Base-by-base conservation (phyloP, 2,888 invertebrate genomes). In the Argyra leucocephala region DNA sequence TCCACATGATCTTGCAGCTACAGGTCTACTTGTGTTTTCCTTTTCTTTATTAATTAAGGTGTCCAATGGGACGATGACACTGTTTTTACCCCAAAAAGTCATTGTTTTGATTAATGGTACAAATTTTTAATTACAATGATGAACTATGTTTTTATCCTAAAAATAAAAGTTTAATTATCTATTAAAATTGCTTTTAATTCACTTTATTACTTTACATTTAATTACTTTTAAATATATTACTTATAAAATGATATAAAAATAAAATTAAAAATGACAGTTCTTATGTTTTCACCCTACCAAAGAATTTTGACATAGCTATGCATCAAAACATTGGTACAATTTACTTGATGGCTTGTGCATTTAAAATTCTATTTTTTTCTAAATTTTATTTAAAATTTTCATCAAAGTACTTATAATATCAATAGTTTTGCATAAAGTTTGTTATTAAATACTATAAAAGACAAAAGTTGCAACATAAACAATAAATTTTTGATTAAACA, bases 1-100 rank as follows among this genome's bases (percentile, higher is more conserved):
- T 69, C 93, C 94, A 71, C 93, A 90, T 36, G 93, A 93, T 71
- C 92, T 88, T 64, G 93, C 90, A 65, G 93, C 93, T 64, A 91
- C 88, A 10, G 93, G 93, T 73, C 90, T 88, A 78, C 92, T 93
- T 76, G 88, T 90, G 78, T 91, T 91, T 75, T 88, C 88, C 70
- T 80, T 80, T 77, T 90, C 85, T 74, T 85, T 83, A 57, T 24
- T 61, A 76, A 85, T 84, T 67, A 86, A 81, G 74, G 84, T 83
- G 73, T 86, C 86, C 80, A 86, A 79, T 72, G 86, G 86, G 74
- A 83, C 82, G 71, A 85, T 85, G 74, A 85, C 84, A 75, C 84
- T 84, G 78, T 83, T 84, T 81, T 85, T 85, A 76, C 83, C 82
- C 85, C 85, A 85, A 75, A 85, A 85, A 74, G 85, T 84, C 85